Conservation (phyloP, 2,888 invertebrate genomes). For the Scrobipalpa costella region DNA sequence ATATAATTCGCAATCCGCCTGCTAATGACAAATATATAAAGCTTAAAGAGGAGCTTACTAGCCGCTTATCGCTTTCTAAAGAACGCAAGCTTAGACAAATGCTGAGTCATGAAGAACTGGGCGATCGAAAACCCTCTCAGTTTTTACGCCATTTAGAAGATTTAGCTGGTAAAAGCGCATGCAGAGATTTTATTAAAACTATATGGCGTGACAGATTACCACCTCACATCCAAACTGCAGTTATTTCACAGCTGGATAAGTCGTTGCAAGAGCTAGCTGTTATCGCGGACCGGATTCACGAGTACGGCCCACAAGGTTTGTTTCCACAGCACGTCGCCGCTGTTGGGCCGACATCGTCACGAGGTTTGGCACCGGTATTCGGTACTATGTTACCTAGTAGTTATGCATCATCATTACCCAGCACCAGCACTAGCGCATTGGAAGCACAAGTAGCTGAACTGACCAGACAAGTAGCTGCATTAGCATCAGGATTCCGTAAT, state of each 20-base stretch:
- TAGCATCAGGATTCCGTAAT: not conserved
- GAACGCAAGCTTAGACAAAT: conserved; percentile 25
- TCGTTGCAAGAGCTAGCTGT: not conserved
- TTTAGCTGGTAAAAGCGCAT: not conserved
- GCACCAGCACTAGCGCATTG: not conserved
- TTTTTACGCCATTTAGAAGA: too few species aligned
- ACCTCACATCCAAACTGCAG: not conserved
- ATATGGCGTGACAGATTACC: conserved; percentile 6
- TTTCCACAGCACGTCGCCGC: conserved; percentile 8
- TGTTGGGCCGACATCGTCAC: not conserved
- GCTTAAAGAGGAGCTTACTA: conserved; percentile 18
- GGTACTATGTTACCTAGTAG: not conserved
- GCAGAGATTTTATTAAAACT: not conserved
- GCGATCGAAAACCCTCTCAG: conserved; percentile 28
- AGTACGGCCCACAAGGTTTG: not conserved
- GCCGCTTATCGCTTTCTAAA: conserved; percentile 10
- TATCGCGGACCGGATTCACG: not conserved
- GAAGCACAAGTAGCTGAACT: not conserved
- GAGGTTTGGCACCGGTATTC: not conserved
- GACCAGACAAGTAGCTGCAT: conserved; percentile 4
- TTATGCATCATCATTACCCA: not conserved
- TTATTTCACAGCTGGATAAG: not conserved
- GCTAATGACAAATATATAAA: conserved; percentile 3
- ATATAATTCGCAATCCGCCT: conserved; percentile 31
- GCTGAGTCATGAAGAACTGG: conserved; percentile 26